Evolutionary conservation across 2,113 vertebrate species (phyloP).

Genomic region (Thamnaconus septentrionalis): DNA sequence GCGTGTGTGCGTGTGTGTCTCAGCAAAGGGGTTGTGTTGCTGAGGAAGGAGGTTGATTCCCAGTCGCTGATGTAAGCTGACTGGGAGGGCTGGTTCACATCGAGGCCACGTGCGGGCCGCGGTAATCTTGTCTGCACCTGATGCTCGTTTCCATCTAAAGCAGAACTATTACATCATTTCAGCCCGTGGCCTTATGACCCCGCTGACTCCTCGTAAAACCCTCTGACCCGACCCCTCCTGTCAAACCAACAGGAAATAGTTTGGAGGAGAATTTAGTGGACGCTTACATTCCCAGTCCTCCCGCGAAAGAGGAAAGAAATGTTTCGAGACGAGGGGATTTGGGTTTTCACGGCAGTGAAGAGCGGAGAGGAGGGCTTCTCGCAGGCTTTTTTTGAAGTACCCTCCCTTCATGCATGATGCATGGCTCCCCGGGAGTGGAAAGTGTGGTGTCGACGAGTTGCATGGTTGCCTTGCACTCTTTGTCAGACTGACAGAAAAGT

Average conservation of each 20-base stretch:
- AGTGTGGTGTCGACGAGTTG: constrained; percentile 6
- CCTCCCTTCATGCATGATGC: constrained; percentile 36
- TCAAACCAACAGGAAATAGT: no score
- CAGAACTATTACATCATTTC: constrained; percentile 4
- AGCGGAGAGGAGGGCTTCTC: neutral
- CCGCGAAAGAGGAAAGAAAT: no score
- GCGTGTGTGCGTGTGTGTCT: constrained; percentile 25
- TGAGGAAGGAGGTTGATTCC: constrained; percentile 52
- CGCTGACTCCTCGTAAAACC: neutral
- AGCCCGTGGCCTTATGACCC: constrained; percentile 2
- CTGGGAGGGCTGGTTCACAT: constrained; percentile 27
- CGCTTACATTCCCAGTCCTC: no score
- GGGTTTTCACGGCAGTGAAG: neutral
- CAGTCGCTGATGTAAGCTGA: constrained; percentile 66
- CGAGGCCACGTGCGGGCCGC: constrained; percentile 33
- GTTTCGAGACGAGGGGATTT: neutral
- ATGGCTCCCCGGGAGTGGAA: constrained; percentile 29
- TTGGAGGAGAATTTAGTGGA: no score
- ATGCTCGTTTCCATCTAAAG: constrained; percentile 41
- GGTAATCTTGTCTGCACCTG: constrained; percentile 45
- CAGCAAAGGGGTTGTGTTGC: constrained; percentile 51
- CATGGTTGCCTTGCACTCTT: constrained; percentile 2
- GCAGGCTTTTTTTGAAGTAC: constrained; percentile 2
- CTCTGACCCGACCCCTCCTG: neutral
- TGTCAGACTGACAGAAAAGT: constrained; percentile 27